Conservation (phyloP, 2,888 invertebrate species). For the Salpingus planirostris region DNA sequence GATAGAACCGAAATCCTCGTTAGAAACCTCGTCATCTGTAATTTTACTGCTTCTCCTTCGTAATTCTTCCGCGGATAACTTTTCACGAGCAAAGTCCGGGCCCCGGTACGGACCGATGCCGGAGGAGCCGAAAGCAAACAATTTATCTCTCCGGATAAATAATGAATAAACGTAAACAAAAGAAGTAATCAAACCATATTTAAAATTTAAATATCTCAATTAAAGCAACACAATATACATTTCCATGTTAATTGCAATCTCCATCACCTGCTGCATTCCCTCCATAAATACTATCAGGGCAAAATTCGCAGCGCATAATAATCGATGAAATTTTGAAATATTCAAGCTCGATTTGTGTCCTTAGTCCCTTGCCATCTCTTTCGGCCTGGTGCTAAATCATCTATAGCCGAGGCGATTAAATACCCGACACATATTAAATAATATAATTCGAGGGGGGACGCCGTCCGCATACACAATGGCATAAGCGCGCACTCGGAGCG, state of each 20-base stretch:
- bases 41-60: too few relatives aligned
- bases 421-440: constrained; percentile 6
- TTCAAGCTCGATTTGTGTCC: constrained; percentile 26
- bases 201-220: constrained; percentile 41
- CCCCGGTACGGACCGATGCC: too few relatives aligned
- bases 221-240: constrained; percentile 39
- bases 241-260: constrained; percentile 38
- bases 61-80: too few relatives aligned
- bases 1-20: too few relatives aligned
- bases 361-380: constrained; percentile 2
- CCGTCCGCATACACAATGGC: constrained; percentile 21
- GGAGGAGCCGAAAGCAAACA: constrained; percentile 24
- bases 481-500: constrained; percentile 18
- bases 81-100: too few relatives aligned
- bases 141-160: constrained; percentile 30
- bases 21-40: too few relatives aligned
- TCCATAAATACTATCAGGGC: too few relatives aligned
- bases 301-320: too few relatives aligned
- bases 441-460: constrained; percentile 6
- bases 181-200: constrained; percentile 40
- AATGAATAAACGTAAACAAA: constrained; percentile 39
- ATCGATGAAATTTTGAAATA: too few relatives aligned
- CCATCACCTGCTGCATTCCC: constrained; percentile 33
- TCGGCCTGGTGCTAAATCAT: constrained; percentile 23
- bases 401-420: background rate